Conservation (phyloP, 2,888 invertebrate genomes). For the Smittia aterrima region DNA sequence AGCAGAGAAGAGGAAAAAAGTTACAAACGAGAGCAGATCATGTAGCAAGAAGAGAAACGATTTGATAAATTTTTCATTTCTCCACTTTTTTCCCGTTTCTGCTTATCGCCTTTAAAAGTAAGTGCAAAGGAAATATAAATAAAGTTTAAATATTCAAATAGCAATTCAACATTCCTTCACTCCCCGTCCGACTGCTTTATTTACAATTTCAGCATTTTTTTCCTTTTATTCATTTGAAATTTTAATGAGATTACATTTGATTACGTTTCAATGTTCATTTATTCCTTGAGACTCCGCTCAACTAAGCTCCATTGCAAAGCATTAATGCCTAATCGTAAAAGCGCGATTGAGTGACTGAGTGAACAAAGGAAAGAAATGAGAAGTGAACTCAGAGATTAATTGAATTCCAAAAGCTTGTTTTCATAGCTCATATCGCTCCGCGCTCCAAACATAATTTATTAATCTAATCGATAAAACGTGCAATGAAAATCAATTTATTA, state of each 20-base stretch:
- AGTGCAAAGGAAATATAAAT: too few relatives aligned
- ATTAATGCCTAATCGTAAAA: too few relatives aligned
- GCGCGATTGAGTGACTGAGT: background rate
- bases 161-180: background rate
- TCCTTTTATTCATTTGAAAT: background rate
- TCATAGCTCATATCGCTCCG: background rate
- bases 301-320: too few relatives aligned
- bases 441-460: background rate
- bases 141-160: too few relatives aligned
- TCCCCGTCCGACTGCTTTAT: background rate
- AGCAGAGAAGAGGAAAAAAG: background rate
- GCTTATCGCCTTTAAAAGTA: too few relatives aligned
- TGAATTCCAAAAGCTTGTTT: background rate
- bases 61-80: background rate
- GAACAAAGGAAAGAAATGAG: background rate
- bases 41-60: background rate
- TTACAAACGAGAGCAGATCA: background rate
- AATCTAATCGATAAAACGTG: conserved; percentile 14
- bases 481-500: conserved; percentile 32
- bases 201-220: background rate
- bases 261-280: background rate
- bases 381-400: background rate
- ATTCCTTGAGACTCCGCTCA: background rate
- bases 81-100: background rate
- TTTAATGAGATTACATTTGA: conserved; percentile 1